A percentile compares a stretch with the other conserved stretches of the same genome.
phyloP scores from a whole-genome alignment of 2,888 invertebrate genomes.

The Brenthis daphne region DNA sequence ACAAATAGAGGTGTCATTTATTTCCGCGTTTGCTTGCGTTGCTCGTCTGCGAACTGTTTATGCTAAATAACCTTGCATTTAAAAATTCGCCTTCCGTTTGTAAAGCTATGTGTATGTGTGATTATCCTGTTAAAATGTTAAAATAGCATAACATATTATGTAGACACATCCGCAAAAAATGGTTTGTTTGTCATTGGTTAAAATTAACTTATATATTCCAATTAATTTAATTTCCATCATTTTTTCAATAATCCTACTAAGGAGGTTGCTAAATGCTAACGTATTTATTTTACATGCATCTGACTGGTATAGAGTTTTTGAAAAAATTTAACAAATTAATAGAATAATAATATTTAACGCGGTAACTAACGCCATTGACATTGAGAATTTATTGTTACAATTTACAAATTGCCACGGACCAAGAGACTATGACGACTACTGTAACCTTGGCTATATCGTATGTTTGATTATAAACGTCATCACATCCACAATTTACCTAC shows the following conservation, averaged over 20 bases:
- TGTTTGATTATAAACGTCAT: conserved; percentile 69
- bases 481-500: conserved; percentile 63
- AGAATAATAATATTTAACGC: conserved; percentile 26
- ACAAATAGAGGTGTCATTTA: conserved; percentile 70
- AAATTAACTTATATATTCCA: too few relatives aligned
- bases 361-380: conserved; percentile 57
- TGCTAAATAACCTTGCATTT: conserved; percentile 43
- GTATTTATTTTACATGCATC: not conserved
- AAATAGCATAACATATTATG: not conserved
- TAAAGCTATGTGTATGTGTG: not conserved
- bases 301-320: not conserved
- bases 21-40: conserved; percentile 62
- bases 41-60: conserved; percentile 48
- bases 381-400: conserved; percentile 71
- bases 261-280: not conserved
- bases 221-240: too few relatives aligned
- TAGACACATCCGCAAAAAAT: not conserved
- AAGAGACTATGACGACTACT: conserved; percentile 63
- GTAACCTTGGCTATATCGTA: conserved; percentile 71
- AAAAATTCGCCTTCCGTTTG: conserved; percentile 22
- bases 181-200: too few relatives aligned
- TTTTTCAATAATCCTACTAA: too few relatives aligned
- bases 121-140: not conserved
- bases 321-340: conserved; percentile 19
- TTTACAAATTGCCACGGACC: conserved; percentile 65